These are phyloP conservation scores for Gobio occitaniae DNA, from an alignment of 2,797 vertebrate genomes.

Conservation along the genomic window DNA sequence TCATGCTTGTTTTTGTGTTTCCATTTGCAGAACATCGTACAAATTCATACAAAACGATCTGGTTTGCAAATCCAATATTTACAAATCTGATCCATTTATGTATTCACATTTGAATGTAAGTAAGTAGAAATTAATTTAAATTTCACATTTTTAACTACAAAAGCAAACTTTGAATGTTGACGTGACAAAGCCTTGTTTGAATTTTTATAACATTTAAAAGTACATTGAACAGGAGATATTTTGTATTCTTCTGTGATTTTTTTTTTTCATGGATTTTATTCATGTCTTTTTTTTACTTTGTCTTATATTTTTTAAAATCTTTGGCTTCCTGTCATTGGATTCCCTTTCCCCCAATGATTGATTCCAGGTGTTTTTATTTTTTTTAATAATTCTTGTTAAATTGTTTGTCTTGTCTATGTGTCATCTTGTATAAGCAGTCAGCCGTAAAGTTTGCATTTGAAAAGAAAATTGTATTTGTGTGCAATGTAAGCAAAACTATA, in stretches of 20 bases:
- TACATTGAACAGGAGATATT: background rate
- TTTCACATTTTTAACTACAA: background rate
- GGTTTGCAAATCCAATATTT: background rate
- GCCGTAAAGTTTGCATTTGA: background rate
- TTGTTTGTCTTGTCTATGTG: background rate
- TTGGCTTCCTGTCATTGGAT: too few relatives aligned
- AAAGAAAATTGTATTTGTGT: background rate
- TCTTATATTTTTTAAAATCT: too few relatives aligned
- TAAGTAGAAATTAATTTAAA: background rate
- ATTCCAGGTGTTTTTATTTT: background rate
- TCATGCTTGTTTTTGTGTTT: background rate
- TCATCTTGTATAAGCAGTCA: background rate
- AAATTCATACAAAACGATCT: background rate
- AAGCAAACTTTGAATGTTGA: background rate
- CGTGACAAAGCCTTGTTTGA: background rate
- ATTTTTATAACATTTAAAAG: too few relatives aligned
- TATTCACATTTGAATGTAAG: background rate
- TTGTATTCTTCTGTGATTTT: background rate
- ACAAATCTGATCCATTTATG: background rate
- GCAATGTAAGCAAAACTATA: background rate
- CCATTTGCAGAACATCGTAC: background rate
- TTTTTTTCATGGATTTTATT: background rate
- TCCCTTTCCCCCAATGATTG: too few relatives aligned
- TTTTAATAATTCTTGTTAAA: background rate
- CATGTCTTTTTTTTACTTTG: background rate